A percentile compares a stretch with the other conserved stretches of the same genome.
Evolutionary conservation across 2,797 vertebrate species (phyloP).

Genomic region (Phataginus tricuspis): DNA sequence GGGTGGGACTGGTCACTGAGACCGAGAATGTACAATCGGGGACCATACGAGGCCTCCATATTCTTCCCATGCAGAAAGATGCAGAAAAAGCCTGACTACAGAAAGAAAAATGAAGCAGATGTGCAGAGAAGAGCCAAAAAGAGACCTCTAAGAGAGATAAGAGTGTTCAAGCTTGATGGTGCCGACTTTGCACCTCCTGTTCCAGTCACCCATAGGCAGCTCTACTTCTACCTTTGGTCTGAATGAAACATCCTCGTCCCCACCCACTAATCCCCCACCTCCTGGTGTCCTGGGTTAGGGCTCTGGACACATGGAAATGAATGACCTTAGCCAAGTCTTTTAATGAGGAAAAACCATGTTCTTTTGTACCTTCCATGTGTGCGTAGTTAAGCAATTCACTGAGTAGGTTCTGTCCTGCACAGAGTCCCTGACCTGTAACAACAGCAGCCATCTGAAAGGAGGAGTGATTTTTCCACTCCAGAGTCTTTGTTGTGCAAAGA

Average conservation of each 20-base stretch:
- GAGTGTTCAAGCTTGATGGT: neutral
- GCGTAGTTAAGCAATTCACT: neutral
- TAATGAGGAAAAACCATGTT: neutral
- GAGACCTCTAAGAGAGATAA: neutral
- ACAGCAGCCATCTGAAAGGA: neutral
- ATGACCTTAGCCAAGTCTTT: neutral
- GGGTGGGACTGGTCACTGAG: neutral
- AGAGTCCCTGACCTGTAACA: neutral
- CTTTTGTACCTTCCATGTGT: neutral
- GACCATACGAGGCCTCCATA: neutral
- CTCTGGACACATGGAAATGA: neutral
- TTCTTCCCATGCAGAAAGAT: neutral
- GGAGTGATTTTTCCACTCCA: neutral
- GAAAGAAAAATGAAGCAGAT: neutral
- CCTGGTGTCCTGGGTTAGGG: neutral
- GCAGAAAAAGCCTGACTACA: neutral
- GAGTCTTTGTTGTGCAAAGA: neutral
- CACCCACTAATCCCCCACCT: neutral
- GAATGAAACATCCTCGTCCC: neutral
- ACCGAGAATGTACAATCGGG: neutral
- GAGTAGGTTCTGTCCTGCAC: neutral
- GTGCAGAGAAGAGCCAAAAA: neutral
- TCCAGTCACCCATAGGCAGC: neutral
- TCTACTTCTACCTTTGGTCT: neutral
- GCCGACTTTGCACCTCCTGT: neutral